phyloP scores from a whole-genome alignment of 1,140 invertebrate species.

The Danaus melanippus region DNA sequence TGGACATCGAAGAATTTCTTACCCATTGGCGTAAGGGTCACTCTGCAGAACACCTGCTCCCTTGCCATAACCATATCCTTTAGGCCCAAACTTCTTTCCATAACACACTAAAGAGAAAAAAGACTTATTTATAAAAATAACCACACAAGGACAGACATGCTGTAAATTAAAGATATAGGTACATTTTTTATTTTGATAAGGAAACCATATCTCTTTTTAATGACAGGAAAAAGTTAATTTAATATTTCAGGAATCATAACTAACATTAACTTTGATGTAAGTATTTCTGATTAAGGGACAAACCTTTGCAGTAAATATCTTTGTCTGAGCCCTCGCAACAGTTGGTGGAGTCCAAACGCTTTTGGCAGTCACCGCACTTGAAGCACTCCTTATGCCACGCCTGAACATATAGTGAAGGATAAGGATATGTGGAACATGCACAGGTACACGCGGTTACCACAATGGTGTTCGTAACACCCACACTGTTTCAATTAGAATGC shows the following conservation, averaged over 20 bases:
- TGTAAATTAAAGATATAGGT: constrained; percentile 16
- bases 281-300: constrained; percentile 77
- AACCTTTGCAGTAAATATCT: constrained; percentile 98
- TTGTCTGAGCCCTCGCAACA: constrained; percentile 96
- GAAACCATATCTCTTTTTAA: no score
- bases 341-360: constrained; percentile 96
- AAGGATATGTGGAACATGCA: constrained; percentile 31
- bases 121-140: constrained; percentile 30
- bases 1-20: constrained; percentile 49
- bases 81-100: constrained; percentile 93
- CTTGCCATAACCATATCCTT: constrained; percentile 94
- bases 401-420: constrained; percentile 71
- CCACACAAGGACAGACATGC: constrained; percentile 26
- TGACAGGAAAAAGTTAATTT: no score
- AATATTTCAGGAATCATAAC: no score
- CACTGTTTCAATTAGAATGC: constrained; percentile 12
- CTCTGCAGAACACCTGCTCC: constrained; percentile 92
- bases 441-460: constrained; percentile 45
- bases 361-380: constrained; percentile 94
- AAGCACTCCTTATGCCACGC: constrained; percentile 95
- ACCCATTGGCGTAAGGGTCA: constrained; percentile 84
- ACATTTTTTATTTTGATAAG: no score
- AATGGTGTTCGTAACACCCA: constrained; percentile 44
- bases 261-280: constrained; percentile 5
- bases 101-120: constrained; percentile 85